Base-by-base conservation (phyloP, 53 echinoderm and acorn worm genomes). In the Pentamera pediparva region DNA sequence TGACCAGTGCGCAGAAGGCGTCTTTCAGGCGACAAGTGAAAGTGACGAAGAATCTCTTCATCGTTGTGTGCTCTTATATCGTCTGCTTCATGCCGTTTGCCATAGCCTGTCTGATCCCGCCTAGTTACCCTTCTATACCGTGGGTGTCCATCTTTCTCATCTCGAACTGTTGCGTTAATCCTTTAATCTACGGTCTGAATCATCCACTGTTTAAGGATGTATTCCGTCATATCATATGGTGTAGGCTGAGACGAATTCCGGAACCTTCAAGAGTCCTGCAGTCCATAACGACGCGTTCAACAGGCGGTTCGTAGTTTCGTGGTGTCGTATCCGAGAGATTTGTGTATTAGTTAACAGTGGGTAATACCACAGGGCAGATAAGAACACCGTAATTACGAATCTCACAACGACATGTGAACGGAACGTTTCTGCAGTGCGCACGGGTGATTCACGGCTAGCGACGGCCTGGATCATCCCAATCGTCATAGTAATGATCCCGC, bases 151-250 rank as follows among this genome's bases (percentile, higher is more conserved):
- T 50, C 17, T 70, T 70, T 28, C 71, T 70, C 27, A 70, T 51
- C 8, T 31, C 71, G 13, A 70, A 70, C 52, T 50, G 71, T 32
- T 70, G 71, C 35, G 52, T 70, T 26, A 70, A 70, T 70, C 71
- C 71, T 8, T 78, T 70, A 59, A 83, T 83, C 76, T 89, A 89
- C 65, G 84, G 89, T 34, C 62, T 84, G 52, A 84, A 89, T 62
- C 89, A 89, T 73, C 89, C 84, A n/a, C 89, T 83, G 60, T 88
- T 88, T 48, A 76, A 70, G 70, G 37, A 80, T 53, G 84, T 88
- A 32, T 88, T 88, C 80, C 32, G 38, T 39, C 30, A 41, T 35
- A 83, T 88, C 59, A 6, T 84, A 8, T 62, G 63, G 8, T 83
- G 83, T 34, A 40, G 56, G 6, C 59, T 35, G 15, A 63, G 37